Percentiles rank a stretch among this genome's conserved stretches.
Evolutionary conservation across 2,797 vertebrate genomes (phyloP).

Genomic region (Astyanax mexicanus): DNA sequence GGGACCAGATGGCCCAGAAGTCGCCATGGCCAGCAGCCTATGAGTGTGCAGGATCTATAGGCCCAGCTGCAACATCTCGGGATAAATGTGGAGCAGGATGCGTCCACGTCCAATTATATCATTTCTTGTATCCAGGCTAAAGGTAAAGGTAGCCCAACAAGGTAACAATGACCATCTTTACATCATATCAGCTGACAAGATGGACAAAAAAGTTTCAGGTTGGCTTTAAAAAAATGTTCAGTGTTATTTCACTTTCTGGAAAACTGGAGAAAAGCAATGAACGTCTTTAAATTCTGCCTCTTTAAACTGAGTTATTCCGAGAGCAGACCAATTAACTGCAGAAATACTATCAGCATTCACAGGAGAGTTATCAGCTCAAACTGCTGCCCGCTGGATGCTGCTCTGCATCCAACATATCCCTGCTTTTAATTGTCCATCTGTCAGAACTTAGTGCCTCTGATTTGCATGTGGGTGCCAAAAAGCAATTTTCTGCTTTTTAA

Average conservation of each 20-base stretch:
- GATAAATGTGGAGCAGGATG: too few relatives aligned
- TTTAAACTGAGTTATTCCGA: background rate
- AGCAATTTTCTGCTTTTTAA: background rate
- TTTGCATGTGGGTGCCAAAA: background rate
- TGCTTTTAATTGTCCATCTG: constrained; percentile 32
- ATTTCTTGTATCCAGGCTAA: too few relatives aligned
- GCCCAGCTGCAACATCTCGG: too few relatives aligned
- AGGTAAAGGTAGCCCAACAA: too few relatives aligned
- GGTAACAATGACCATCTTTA: too few relatives aligned
- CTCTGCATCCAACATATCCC: constrained; percentile 6
- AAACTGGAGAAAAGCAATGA: background rate
- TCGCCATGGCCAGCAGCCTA: too few relatives aligned
- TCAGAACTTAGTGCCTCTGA: background rate
- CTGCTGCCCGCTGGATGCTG: constrained; percentile 12
- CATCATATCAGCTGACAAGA: too few relatives aligned
- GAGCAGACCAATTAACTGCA: constrained; percentile 10
- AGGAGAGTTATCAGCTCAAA: constrained; percentile 2
- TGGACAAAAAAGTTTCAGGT: too few relatives aligned
- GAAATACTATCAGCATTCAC: constrained; percentile 5
- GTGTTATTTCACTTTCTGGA: background rate
- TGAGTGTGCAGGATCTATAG: too few relatives aligned
- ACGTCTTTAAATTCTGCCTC: background rate
- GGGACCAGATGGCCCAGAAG: too few relatives aligned
- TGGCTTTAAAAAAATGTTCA: too few relatives aligned
- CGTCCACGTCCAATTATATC: too few relatives aligned